phyloP scores from a whole-genome alignment of 2,797 vertebrate genomes.

The Bucorvus abyssinicus region DNA sequence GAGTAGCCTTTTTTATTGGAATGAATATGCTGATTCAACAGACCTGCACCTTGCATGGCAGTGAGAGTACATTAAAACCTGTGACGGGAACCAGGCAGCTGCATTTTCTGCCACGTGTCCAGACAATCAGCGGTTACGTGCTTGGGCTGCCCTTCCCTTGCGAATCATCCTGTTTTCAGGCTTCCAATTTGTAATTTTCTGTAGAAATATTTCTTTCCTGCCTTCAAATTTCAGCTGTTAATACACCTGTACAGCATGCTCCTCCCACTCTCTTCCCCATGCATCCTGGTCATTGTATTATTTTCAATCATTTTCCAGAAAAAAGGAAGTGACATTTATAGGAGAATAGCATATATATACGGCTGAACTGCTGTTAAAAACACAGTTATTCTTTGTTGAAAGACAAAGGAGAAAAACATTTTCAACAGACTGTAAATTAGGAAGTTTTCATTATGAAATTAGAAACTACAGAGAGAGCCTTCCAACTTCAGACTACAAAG shows the following conservation, averaged over 20 bases:
- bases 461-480: neutral
- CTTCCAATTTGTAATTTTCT: neutral
- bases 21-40: neutral
- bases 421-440: neutral
- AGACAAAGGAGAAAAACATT: neutral
- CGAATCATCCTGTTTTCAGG: neutral
- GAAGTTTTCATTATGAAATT: neutral
- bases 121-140: neutral
- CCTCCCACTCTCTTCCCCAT: neutral
- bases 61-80: neutral
- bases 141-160: neutral
- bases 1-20: neutral
- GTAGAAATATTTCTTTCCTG: neutral
- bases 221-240: neutral
- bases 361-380: neutral
- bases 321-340: neutral
- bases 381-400: neutral
- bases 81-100: neutral
- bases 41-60: accelerated
- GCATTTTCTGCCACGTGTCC: neutral
- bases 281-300: neutral
- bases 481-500: neutral
- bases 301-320: neutral
- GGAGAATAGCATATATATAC: neutral
- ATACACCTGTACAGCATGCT: neutral